Conservation (phyloP, 2,797 vertebrate species). For the Karalla daura region DNA sequence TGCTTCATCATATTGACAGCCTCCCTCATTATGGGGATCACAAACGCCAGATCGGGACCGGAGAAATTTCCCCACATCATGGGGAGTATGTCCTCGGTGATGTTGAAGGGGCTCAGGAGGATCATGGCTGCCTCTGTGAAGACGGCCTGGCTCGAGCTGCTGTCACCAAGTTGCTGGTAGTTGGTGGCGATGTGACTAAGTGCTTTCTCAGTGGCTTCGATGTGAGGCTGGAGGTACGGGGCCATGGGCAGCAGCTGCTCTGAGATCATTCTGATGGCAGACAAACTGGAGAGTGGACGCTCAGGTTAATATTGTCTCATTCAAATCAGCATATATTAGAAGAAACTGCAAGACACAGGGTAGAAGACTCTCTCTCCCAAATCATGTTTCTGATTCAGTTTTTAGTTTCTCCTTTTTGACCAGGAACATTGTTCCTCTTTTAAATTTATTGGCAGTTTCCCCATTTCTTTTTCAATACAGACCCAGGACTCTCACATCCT, state of each 20-base stretch:
- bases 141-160: slow-evolving; percentile 41
- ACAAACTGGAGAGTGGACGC: slow-evolving; percentile 66
- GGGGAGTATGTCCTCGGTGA: slow-evolving; percentile 57
- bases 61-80: slow-evolving; percentile 45
- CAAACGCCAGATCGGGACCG: slow-evolving; percentile 5
- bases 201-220: slow-evolving; percentile 48
- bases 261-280: slow-evolving; percentile 52
- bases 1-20: slow-evolving; percentile 49
- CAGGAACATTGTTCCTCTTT: slow-evolving; percentile 37
- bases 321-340: not conserved
- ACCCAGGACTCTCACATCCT: slow-evolving; percentile 56
- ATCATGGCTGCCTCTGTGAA: slow-evolving; percentile 62
- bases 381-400: slow-evolving; percentile 3
- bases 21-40: slow-evolving; percentile 52
- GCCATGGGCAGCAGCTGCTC: slow-evolving; percentile 42
- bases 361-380: not conserved
- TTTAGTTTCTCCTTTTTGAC: slow-evolving; percentile 29
- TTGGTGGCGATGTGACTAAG: slow-evolving; percentile 66
- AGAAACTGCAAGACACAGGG: not conserved
- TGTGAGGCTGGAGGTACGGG: slow-evolving; percentile 58
- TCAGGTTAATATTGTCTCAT: not conserved
- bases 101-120: slow-evolving; percentile 70
- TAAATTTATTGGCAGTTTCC: slow-evolving; percentile 37
- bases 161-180: slow-evolving; percentile 37
- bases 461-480: slow-evolving; percentile 54